Evolutionary conservation across 1,140 invertebrate species (phyloP).

Genomic region (Amyelois transitella): DNA sequence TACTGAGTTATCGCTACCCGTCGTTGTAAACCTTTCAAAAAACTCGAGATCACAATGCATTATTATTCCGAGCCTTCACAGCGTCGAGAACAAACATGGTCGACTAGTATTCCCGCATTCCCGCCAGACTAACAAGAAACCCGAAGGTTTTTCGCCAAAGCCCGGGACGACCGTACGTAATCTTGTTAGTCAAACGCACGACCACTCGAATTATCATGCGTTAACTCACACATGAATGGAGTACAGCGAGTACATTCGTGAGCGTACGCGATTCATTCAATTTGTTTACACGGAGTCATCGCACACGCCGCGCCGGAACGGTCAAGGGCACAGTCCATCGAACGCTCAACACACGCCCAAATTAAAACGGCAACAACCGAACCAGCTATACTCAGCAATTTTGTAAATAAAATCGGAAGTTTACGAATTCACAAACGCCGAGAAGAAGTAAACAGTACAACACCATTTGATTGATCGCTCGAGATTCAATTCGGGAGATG

Average conservation of each 20-base stretch:
- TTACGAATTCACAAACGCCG: slow-evolving; percentile 17
- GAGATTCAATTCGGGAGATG: background rate
- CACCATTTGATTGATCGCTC: background rate
- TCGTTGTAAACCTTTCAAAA: background rate
- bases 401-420: background rate
- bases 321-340: slow-evolving; percentile 61
- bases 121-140: background rate
- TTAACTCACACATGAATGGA: slow-evolving; percentile 67
- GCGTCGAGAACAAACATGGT: background rate
- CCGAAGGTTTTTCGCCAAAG: background rate
- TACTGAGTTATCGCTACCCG: background rate
- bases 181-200: slow-evolving; percentile 47
- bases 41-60: background rate
- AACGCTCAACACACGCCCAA: slow-evolving; percentile 30
- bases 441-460: background rate
- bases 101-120: background rate
- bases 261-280: slow-evolving; percentile 70
- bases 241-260: slow-evolving; percentile 37
- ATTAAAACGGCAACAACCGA: slow-evolving; percentile 19
- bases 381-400: background rate
- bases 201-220: slow-evolving; percentile 63
- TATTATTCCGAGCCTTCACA: background rate
- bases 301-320: slow-evolving; percentile 38
- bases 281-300: slow-evolving; percentile 55
- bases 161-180: slow-evolving; percentile 21